Percentiles rank a stretch among this genome's conserved stretches.
Evolutionary conservation across 2,888 invertebrate genomes (phyloP).

Genomic region (Drosophila algonquin): DNA sequence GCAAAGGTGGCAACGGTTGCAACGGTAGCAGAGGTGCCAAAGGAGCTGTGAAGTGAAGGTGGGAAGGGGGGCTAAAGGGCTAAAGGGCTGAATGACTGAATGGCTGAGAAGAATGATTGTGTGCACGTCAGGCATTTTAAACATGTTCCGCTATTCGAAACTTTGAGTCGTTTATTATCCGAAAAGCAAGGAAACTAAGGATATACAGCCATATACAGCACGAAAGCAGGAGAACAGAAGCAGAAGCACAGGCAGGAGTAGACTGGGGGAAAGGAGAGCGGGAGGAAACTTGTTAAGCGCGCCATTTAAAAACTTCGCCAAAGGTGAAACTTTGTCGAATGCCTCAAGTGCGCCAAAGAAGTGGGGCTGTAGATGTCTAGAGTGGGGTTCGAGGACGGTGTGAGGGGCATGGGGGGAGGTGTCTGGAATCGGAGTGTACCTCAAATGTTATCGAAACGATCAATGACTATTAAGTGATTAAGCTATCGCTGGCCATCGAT

Average conservation of each 20-base stretch:
- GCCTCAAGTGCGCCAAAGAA: slow-evolving; percentile 11
- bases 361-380: too few relatives aligned
- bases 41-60: neutral
- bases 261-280: neutral
- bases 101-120: neutral
- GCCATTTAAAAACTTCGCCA: slow-evolving; percentile 44
- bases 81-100: neutral
- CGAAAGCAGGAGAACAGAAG: neutral
- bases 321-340: slow-evolving; percentile 48
- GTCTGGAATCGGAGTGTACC: too few relatives aligned
- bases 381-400: too few relatives aligned
- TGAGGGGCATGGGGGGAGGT: too few relatives aligned
- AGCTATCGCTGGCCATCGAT: too few relatives aligned
- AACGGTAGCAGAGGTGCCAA: neutral
- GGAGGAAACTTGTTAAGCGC: slow-evolving; percentile 37
- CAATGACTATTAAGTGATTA: too few relatives aligned
- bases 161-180: slow-evolving; percentile 57
- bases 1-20: neutral
- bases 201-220: slow-evolving; percentile 9
- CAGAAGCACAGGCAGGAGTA: too few relatives aligned
- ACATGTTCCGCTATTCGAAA: slow-evolving; percentile 57
- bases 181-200: slow-evolving; percentile 26
- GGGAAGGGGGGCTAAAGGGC: too few relatives aligned
- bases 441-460: too few relatives aligned
- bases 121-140: slow-evolving; percentile 61